Percentiles rank a stretch among this genome's conserved stretches.
Evolutionary conservation across 2,113 vertebrate genomes (phyloP).

Genomic region (Notarius quadriscutis): DNA sequence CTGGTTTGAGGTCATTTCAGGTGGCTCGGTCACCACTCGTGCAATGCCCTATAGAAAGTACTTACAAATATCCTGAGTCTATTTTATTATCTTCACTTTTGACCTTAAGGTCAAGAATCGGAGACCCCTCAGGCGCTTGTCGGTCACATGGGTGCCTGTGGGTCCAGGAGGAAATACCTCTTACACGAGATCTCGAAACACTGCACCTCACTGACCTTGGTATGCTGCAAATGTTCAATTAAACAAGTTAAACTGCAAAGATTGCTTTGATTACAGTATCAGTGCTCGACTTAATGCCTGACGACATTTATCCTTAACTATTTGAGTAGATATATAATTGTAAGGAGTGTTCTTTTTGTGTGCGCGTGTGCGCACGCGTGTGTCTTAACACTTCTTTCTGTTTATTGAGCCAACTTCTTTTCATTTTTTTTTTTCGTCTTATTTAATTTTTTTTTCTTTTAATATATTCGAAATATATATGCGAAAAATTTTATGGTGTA

Average conservation of each 20-base stretch:
- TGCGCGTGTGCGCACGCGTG: conserved; percentile 69
- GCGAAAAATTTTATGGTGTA: conserved; percentile 79
- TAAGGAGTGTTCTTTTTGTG: conserved; percentile 59
- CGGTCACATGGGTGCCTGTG: conserved; percentile 76
- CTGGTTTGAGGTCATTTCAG: not conserved
- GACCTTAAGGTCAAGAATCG: conserved; percentile 49
- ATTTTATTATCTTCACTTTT: conserved; percentile 33
- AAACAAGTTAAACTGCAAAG: conserved; percentile 81
- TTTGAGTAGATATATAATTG: conserved; percentile 76
- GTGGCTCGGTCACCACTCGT: conserved; percentile 30
- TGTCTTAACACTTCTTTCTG: conserved; percentile 75
- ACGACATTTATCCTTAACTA: conserved; percentile 77
- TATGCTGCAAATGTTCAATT: conserved; percentile 87
- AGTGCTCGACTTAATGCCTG: conserved; percentile 82
- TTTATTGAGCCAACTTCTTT: conserved; percentile 71
- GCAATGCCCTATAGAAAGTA: conserved; percentile 52
- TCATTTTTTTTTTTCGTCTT: conserved; percentile 67
- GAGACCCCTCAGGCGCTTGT: conserved; percentile 35
- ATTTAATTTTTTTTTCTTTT: conserved; percentile 75
- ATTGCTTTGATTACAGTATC: conserved; percentile 79
- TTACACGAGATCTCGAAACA: conserved; percentile 76
- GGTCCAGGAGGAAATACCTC: conserved; percentile 67
- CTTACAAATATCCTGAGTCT: not conserved
- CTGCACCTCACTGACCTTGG: conserved; percentile 90
- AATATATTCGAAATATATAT: conserved; percentile 73